These are phyloP conservation scores for Lampris incognitus DNA, from an alignment of 2,113 vertebrate species.

Conservation along the genomic window DNA sequence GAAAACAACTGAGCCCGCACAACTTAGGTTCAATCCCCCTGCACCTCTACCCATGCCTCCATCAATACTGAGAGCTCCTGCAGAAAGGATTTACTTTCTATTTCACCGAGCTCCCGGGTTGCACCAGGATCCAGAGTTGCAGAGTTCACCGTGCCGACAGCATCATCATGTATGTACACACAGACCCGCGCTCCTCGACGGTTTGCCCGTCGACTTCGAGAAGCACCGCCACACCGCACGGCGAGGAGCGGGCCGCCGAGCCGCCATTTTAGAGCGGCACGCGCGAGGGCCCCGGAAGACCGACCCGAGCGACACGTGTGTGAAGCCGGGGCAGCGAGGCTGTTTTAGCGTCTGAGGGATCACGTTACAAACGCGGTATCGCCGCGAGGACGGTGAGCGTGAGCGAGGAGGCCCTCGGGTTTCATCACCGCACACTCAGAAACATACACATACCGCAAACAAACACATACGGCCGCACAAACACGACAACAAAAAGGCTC, in stretches of 20 bases:
- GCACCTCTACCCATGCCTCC: constrained; percentile 34
- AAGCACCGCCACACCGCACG: constrained; percentile 44
- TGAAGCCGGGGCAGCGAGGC: constrained; percentile 76
- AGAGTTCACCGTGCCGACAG: constrained; percentile 33
- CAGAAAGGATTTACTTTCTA: constrained; percentile 39
- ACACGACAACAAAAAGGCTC: background rate
- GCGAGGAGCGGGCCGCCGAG: constrained; percentile 46
- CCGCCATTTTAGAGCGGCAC: constrained; percentile 69
- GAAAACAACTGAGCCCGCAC: constrained; percentile 49
- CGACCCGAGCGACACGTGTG: constrained; percentile 75
- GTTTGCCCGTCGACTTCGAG: constrained; percentile 48
- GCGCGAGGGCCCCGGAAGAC: constrained; percentile 59
- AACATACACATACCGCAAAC: background rate
- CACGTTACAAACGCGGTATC: constrained; percentile 76
- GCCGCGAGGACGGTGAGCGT: constrained; percentile 52
- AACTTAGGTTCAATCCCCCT: constrained; percentile 50
- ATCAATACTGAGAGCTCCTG: constrained; percentile 39
- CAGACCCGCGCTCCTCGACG: constrained; percentile 46
- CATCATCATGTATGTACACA: constrained; percentile 63
- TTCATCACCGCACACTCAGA: constrained; percentile 34
- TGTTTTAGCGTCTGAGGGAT: constrained; percentile 62
- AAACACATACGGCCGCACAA: constrained; percentile 2
- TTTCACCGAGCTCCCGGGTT: constrained; percentile 29
- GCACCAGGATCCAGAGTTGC: constrained; percentile 38
- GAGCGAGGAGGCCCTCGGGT: constrained; percentile 45